A percentile compares a stretch with the other conserved stretches of the same genome.
Conservation (phyloP, 2,113 vertebrate genomes). For the Pituophis catenifer region DNA sequence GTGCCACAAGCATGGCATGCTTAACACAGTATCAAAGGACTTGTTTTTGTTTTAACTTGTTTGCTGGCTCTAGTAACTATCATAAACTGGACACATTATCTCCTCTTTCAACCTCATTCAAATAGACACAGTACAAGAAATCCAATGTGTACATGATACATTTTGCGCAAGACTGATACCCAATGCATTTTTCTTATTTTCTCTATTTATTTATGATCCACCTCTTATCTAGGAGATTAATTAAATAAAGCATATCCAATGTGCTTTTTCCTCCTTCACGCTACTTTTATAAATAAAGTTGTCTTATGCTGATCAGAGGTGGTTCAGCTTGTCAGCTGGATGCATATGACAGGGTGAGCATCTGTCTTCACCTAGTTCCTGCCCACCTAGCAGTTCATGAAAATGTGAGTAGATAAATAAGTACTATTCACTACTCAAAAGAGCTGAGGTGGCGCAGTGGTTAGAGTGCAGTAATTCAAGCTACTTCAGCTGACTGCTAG, state of each 20-base stretch:
- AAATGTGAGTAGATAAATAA: no score
- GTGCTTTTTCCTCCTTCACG: neutral
- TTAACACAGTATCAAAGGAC: neutral
- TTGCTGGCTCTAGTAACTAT: neutral
- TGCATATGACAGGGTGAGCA: accelerated
- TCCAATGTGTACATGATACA: neutral
- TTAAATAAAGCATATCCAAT: neutral
- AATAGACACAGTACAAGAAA: neutral
- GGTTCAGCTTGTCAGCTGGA: neutral
- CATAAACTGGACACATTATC: neutral
- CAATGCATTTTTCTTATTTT: neutral
- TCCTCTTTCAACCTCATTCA: neutral
- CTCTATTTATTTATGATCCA: neutral
- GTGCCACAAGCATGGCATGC: neutral
- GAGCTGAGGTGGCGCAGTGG: no score
- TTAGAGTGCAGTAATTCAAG: no score
- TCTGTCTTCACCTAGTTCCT: neutral
- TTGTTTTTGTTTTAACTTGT: neutral
- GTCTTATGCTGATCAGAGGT: neutral
- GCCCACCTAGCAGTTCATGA: neutral
- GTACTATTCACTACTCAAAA: no score
- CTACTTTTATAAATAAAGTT: neutral
- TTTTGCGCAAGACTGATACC: neutral
- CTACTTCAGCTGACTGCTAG: no score
- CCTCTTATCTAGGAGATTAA: neutral